phyloP scores from a whole-genome alignment of 2,888 invertebrate species.

The Athalia rosae region DNA sequence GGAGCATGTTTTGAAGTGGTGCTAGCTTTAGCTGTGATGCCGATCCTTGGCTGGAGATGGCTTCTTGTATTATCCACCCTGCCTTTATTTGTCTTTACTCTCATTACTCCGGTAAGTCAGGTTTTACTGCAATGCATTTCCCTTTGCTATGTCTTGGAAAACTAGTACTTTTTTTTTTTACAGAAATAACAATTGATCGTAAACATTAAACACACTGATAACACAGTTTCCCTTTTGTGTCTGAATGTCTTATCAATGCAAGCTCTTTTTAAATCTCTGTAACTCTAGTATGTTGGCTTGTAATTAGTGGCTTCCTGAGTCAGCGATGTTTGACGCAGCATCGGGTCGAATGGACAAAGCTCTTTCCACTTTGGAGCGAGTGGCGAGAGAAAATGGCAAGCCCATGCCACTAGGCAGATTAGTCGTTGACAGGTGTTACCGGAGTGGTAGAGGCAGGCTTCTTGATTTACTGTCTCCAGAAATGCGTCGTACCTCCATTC shows the following conservation, averaged over 20 bases:
- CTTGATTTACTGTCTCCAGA: slow-evolving; percentile 86
- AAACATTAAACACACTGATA: not conserved
- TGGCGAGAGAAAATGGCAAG: slow-evolving; percentile 91
- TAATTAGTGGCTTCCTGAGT: slow-evolving; percentile 93
- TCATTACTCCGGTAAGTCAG: slow-evolving; percentile 84
- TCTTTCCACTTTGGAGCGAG: slow-evolving; percentile 86
- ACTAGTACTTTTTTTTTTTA: slow-evolving; percentile 32
- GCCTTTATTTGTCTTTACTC: slow-evolving; percentile 89
- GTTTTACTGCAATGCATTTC: slow-evolving; percentile 46
- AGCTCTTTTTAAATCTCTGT: too few relatives aligned
- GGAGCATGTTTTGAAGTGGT: slow-evolving; percentile 96
- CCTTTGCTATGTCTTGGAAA: not conserved
- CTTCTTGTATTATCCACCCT: slow-evolving; percentile 92
- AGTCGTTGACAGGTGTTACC: slow-evolving; percentile 82
- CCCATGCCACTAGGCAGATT: slow-evolving; percentile 90
- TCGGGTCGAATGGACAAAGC: slow-evolving; percentile 92
- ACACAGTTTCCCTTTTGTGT: too few relatives aligned
- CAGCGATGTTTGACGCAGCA: slow-evolving; percentile 91
- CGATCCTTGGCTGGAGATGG: slow-evolving; percentile 93
- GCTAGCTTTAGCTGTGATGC: slow-evolving; percentile 92
- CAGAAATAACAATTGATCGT: not conserved
- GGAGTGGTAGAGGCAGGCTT: slow-evolving; percentile 80
- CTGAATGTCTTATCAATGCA: too few relatives aligned
- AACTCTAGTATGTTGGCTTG: not conserved
- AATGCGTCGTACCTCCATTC: slow-evolving; percentile 86